phyloP scores from a whole-genome alignment of 1,140 invertebrate species.

The Rhizoglyphus robini region DNA sequence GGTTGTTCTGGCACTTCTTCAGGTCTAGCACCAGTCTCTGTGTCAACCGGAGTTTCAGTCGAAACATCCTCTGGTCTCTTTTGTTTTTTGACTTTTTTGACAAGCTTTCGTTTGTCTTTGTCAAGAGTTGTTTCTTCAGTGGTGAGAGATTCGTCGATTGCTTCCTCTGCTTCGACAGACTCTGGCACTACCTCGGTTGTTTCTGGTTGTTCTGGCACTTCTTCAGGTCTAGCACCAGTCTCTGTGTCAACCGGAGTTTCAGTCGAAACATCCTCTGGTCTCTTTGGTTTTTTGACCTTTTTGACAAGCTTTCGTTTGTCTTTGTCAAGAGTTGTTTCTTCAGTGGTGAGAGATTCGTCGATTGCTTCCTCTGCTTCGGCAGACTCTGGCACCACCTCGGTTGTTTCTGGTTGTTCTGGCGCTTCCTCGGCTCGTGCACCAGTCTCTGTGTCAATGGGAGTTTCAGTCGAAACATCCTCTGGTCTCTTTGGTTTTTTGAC shows the following conservation, averaged over 20 bases:
- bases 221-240: not conserved
- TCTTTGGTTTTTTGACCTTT: not conserved
- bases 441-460: not conserved
- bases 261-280: not conserved
- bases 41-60: not conserved
- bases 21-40: not conserved
- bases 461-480: too few species aligned
- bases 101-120: not conserved
- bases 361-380: not conserved
- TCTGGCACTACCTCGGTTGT: not conserved
- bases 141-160: too few species aligned
- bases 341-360: too few species aligned
- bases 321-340: not conserved
- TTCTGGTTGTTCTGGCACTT: not conserved
- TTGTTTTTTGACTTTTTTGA: not conserved
- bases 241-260: not conserved
- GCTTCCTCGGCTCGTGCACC: not conserved
- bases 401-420: not conserved
- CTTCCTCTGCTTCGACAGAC: not conserved
- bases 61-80: not conserved
- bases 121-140: not conserved
- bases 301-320: not conserved
- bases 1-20: not conserved
- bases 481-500: not conserved
- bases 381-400: not conserved